Evolutionary conservation across 2,888 invertebrate species (phyloP).

Genomic region (Ptilodon capucinus): DNA sequence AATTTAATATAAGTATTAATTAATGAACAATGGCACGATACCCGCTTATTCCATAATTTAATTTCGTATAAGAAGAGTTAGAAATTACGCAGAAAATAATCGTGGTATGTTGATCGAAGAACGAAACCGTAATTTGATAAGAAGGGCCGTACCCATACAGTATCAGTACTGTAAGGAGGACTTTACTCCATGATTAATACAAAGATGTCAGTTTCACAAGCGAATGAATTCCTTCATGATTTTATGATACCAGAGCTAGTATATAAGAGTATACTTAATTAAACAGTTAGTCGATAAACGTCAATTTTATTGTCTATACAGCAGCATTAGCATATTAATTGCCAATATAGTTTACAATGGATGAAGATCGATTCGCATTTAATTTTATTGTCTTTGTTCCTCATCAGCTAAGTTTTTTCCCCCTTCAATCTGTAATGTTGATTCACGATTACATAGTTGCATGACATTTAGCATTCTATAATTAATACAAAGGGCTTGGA

Average conservation of each 20-base stretch:
- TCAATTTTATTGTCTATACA: slow-evolving; percentile 11
- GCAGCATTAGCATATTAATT: slow-evolving; percentile 19
- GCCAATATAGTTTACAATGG: slow-evolving; percentile 25
- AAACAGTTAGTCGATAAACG: slow-evolving; percentile 9
- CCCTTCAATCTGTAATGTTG: not conserved
- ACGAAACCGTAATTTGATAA: no score
- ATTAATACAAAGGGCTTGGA: not conserved
- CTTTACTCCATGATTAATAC: no score
- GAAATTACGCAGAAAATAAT: no score
- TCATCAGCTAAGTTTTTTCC: not conserved
- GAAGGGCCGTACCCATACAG: no score
- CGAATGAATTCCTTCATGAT: not conserved
- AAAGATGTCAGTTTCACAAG: not conserved
- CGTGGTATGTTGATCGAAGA: no score
- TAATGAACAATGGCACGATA: no score
- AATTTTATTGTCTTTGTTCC: slow-evolving; percentile 17
- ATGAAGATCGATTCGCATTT: slow-evolving; percentile 15
- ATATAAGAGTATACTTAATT: no score
- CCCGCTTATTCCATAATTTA: no score
- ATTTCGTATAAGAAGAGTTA: no score
- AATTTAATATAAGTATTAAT: no score
- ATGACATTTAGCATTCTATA: not conserved
- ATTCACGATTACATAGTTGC: not conserved
- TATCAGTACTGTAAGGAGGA: no score
- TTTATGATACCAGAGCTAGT: not conserved